Base-by-base conservation (phyloP, 2,888 invertebrate species). In the Peribatodes rhomboidaria region DNA sequence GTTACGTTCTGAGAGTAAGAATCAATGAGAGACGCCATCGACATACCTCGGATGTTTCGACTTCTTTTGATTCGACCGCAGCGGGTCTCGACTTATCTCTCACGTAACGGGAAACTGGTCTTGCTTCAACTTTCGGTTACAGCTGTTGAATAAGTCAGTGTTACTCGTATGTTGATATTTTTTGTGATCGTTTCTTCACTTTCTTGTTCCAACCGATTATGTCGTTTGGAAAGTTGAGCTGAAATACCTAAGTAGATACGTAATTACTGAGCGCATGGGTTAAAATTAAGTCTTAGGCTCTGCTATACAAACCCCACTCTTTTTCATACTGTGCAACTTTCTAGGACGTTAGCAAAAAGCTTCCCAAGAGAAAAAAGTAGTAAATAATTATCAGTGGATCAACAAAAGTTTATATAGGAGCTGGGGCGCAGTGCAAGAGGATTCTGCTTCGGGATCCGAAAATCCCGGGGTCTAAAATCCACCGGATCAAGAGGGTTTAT, bases 31-130 rank as follows among this genome's bases (percentile, higher is more conserved):
- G 77, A 79, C 75, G 76, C 75, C 75, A 83, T 80, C 81, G 73
- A 74, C 78, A 84, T 82, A 78, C 80, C 80, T 82, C 73, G 81
- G 78, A 86, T 83, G 78, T 80, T 83, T 84, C 73, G 67, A 79
- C 73, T 82, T 83, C 83, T 85, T 88, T 86, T 85, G 80, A 84
- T 76, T 79, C 73, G 73, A 81, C 69, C 85, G 87, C 82, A 74
- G 78, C 79, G 72, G 79, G 81, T 84, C 85, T 83, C 76, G 78
- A 82, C 77, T 80, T 84, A 84, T 83, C 82, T 74, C 67, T 74
- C n/a, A n/a, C 76, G 75, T 88, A 86, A 88, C 84, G 83, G 87
- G 80, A 80, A 81, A 83, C 87, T 78, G 77, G 85, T 83, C 79
- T 77, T 72, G 71, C 74, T 81, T 74, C 76, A 73, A 80, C 79